Evolutionary conservation across 2,797 vertebrate species (phyloP).

Genomic region (Sus cebifrons): DNA sequence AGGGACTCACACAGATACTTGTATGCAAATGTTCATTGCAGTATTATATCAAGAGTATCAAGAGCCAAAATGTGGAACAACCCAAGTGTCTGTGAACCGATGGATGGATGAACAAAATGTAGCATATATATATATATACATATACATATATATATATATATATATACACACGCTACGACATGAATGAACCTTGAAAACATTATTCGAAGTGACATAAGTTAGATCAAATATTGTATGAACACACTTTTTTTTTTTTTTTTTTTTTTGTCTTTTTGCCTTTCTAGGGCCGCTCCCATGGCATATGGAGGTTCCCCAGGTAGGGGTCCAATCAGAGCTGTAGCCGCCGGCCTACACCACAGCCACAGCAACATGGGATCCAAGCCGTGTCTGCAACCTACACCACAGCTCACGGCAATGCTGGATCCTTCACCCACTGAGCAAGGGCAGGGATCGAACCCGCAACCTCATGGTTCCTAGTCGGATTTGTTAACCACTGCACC

Average conservation of each 20-base stretch:
- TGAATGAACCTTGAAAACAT: constrained; percentile 15
- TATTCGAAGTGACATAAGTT: constrained; percentile 31
- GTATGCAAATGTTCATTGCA: neutral
- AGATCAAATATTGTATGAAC: constrained; percentile 38
- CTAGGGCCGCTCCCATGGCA: no score
- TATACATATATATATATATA: neutral
- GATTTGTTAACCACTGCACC: no score
- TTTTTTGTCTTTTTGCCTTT: no score
- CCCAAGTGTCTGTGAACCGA: neutral
- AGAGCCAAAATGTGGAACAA: neutral
- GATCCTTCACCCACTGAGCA: no score
- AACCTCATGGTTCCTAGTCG: no score
- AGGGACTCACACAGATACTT: neutral
- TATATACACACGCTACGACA: neutral
- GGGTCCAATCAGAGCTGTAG: no score
- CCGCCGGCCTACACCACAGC: no score
- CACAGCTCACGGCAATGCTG: no score
- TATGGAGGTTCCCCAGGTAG: no score
- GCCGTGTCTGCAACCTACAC: no score
- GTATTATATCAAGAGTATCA: neutral
- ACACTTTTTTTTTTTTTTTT: neutral
- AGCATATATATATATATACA: neutral
- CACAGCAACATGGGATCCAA: no score
- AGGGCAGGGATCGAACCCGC: no score
- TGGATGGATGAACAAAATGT: neutral